Evolutionary conservation across 2,797 vertebrate genomes (phyloP).

Genomic region (Aselliscus stoliczkanus): DNA sequence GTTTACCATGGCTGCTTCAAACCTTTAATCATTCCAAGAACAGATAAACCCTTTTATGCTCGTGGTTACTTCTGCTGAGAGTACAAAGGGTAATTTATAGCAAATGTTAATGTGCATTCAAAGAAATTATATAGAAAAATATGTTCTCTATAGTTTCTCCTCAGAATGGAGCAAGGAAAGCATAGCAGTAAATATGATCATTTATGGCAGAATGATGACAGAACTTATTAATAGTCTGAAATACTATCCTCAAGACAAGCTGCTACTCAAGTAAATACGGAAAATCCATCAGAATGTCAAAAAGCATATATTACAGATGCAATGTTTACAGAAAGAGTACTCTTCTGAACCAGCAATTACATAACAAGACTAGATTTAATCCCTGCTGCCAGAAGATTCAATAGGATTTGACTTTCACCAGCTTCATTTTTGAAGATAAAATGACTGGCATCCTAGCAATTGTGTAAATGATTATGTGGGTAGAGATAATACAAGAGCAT

Average conservation of each 20-base stretch:
- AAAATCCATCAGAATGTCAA: conserved; percentile 43
- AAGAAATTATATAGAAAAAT: neutral
- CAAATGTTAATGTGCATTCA: neutral
- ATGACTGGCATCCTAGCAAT: neutral
- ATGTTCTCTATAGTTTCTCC: conserved; percentile 14
- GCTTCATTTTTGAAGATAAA: conserved; percentile 32
- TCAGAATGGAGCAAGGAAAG: neutral
- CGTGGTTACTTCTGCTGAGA: neutral
- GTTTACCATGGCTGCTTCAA: neutral
- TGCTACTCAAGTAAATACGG: neutral
- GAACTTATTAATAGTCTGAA: conserved; percentile 18
- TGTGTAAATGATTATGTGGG: neutral
- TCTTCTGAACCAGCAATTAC: neutral
- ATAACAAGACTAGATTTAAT: neutral
- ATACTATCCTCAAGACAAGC: neutral
- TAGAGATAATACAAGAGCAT: neutral
- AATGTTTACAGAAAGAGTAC: neutral
- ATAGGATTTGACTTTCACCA: neutral
- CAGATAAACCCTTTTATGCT: neutral
- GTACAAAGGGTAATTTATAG: neutral
- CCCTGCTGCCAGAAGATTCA: neutral
- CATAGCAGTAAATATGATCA: conserved; percentile 16
- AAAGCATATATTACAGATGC: neutral
- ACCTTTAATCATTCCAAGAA: neutral
- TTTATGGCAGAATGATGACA: conserved; percentile 36